Evolutionary conservation across 2,888 invertebrate species (phyloP).

Genomic region (Masnerella sp.): DNA sequence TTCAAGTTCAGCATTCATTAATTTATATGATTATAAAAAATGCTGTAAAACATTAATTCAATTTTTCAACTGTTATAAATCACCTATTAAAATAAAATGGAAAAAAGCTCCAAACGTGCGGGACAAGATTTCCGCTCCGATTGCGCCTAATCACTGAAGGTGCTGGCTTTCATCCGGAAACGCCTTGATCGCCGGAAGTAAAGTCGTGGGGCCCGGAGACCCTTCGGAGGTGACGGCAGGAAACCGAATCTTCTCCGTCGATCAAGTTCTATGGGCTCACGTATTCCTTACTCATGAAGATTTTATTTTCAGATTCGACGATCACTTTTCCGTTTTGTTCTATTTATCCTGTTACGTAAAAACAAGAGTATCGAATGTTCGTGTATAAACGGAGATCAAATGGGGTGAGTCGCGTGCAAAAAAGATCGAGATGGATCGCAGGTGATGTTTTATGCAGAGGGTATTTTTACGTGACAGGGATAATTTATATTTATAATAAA

Average conservation of each 20-base stretch:
- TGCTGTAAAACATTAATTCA: too few relatives aligned
- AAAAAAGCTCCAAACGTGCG: conserved; percentile 6
- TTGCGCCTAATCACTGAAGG: conserved; percentile 32
- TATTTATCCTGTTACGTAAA: conserved; percentile 18
- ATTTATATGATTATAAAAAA: too few relatives aligned
- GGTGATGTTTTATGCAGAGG: too few relatives aligned
- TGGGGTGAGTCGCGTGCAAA: conserved; percentile 4
- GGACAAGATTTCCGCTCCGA: conserved; percentile 35
- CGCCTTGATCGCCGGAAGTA: conserved; percentile 47
- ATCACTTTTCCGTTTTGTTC: conserved; percentile 17
- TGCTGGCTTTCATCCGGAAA: conserved; percentile 38
- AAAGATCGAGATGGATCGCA: conserved; percentile 7
- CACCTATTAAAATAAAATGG: too few relatives aligned
- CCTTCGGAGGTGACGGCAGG: conserved; percentile 33
- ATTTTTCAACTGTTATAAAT: too few relatives aligned
- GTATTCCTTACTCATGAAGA: conserved; percentile 23
- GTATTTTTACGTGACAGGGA: too few relatives aligned
- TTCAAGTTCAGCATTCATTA: too few relatives aligned
- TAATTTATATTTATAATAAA: too few relatives aligned
- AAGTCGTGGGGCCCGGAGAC: conserved; percentile 22
- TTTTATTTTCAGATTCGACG: conserved; percentile 38
- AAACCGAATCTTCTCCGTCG: conserved; percentile 35
- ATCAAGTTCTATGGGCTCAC: conserved; percentile 38
- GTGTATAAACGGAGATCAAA: conserved; percentile 19
- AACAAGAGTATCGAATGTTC: conserved; percentile 18